Evolutionary conservation across 2,888 invertebrate species (phyloP).

Genomic region (Erebia aethiops): DNA sequence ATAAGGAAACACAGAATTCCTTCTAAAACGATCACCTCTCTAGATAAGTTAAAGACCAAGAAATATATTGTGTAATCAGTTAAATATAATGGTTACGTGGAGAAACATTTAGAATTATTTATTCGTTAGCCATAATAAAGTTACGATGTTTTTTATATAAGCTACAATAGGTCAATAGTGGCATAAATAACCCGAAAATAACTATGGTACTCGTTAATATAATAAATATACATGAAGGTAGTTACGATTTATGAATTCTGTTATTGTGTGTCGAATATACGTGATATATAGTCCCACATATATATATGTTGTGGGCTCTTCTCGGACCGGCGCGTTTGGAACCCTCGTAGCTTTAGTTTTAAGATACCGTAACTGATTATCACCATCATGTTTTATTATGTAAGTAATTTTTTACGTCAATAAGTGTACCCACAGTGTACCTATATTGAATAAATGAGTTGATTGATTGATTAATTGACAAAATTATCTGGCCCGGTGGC

Average conservation of each 20-base stretch:
- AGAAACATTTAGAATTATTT: slow-evolving; percentile 11
- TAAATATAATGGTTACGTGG: slow-evolving; percentile 25
- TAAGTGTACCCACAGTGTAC: too few relatives aligned
- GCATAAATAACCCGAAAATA: slow-evolving; percentile 10
- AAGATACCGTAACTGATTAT: too few relatives aligned
- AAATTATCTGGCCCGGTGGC: too few relatives aligned
- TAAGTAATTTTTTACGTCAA: too few relatives aligned
- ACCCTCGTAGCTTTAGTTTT: too few relatives aligned
- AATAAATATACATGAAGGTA: slow-evolving; percentile 6
- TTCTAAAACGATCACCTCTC: slow-evolving; percentile 32
- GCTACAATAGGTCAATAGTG: neutral
- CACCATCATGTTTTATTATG: too few relatives aligned
- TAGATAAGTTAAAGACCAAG: slow-evolving; percentile 37
- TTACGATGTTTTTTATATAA: slow-evolving; percentile 11
- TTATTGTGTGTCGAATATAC: neutral
- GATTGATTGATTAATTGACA: too few relatives aligned
- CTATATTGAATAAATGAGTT: too few relatives aligned
- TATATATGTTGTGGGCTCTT: too few relatives aligned
- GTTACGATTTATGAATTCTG: slow-evolving; percentile 5
- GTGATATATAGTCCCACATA: too few relatives aligned
- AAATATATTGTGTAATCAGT: slow-evolving; percentile 35
- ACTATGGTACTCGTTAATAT: neutral
- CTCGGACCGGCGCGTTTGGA: too few relatives aligned
- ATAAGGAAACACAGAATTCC: slow-evolving; percentile 32
- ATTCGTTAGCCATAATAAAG: slow-evolving; percentile 14